Conservation (phyloP, 35 echinoderm and acorn worm species). For the Acanthaster planci region DNA sequence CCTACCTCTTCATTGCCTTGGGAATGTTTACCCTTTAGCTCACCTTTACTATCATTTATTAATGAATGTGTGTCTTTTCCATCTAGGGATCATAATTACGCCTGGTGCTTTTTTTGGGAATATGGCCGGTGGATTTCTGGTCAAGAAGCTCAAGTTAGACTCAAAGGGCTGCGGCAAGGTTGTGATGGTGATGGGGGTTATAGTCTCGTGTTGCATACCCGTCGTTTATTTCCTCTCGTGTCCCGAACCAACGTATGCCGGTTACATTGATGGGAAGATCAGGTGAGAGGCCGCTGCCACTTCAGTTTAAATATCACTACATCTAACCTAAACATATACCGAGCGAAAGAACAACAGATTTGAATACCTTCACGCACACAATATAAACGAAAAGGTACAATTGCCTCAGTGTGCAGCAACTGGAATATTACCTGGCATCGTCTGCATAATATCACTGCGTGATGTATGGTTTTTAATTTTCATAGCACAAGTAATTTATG, state of each 20-base stretch:
- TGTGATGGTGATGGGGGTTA: not conserved
- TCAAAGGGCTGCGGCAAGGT: not conserved
- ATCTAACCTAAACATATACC: too few relatives aligned
- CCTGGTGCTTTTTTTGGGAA: slow-evolving; percentile 69
- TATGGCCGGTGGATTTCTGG: slow-evolving; percentile 54
- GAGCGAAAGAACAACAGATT: too few relatives aligned
- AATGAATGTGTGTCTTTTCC: slow-evolving; percentile 1
- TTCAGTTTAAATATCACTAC: too few relatives aligned
- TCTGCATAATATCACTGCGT: too few relatives aligned
- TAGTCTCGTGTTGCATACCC: not conserved
- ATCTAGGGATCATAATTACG: slow-evolving; percentile 51
- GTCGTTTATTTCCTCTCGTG: slow-evolving; percentile 1
- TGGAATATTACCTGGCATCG: too few relatives aligned
- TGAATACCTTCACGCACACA: too few relatives aligned
- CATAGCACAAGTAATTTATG: slow-evolving; percentile 25
- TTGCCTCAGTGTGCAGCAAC: too few relatives aligned
- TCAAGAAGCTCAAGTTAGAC: slow-evolving; percentile 54
- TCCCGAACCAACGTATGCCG: not conserved
- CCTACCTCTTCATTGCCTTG: not conserved
- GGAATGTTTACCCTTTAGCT: not conserved
- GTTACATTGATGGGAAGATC: not conserved
- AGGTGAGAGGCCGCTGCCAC: not conserved
- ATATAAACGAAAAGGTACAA: too few relatives aligned
- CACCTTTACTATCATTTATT: not conserved
- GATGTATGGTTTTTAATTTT: not conserved